phyloP scores from a whole-genome alignment of 2,888 invertebrate genomes.

The Frankliniella intonsa region DNA sequence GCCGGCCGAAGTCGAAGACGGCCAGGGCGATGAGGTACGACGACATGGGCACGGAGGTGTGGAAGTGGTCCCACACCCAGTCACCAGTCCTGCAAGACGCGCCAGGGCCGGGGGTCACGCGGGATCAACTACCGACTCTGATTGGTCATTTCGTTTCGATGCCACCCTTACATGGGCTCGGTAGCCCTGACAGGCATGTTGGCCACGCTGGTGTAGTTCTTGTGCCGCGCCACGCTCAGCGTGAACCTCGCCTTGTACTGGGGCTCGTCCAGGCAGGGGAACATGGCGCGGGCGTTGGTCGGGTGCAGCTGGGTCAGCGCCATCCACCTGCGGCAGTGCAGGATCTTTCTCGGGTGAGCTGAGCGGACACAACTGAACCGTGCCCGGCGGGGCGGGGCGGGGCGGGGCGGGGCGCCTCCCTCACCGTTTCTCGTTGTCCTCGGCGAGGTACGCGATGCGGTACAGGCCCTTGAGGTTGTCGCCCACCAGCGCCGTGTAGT shows the following conservation, averaged over 20 bases:
- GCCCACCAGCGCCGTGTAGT: neutral
- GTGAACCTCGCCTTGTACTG: conserved; percentile 44
- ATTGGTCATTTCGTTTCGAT: neutral
- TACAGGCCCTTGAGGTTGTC: neutral
- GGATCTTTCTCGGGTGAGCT: neutral
- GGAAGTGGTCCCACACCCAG: conserved; percentile 23
- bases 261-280: conserved; percentile 48
- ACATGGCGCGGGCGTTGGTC: conserved; percentile 43
- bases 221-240: conserved; percentile 43
- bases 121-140: neutral
- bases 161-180: neutral
- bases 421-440: neutral
- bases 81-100: neutral
- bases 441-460: neutral
- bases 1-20: neutral
- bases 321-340: conserved; percentile 40
- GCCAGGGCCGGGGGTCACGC: neutral
- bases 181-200: conserved; percentile 38
- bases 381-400: neutral
- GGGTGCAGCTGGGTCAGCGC: conserved; percentile 48
- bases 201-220: conserved; percentile 42
- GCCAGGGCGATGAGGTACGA: conserved; percentile 15
- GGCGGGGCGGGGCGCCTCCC: neutral
- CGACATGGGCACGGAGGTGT: conserved; percentile 9
- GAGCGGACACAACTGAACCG: neutral